phyloP scores from a whole-genome alignment of 2,113 vertebrate genomes.

The Zosterops borbonicus region DNA sequence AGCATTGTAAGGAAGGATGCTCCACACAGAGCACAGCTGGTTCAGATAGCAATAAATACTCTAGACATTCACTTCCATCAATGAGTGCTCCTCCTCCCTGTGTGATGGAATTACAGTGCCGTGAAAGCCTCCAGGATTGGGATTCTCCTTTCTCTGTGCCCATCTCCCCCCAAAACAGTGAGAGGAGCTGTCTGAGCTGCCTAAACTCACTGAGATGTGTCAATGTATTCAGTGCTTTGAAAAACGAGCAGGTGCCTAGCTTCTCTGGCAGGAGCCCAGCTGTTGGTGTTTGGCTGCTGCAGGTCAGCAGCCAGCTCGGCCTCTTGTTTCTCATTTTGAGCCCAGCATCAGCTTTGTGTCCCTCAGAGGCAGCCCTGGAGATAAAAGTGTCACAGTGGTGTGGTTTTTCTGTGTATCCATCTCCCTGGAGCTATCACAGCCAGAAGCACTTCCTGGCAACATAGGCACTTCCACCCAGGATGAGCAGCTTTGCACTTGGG shows the following conservation, averaged over 20 bases:
- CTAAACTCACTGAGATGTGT: accelerated
- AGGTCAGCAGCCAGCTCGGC: not conserved
- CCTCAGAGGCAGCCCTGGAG: not conserved
- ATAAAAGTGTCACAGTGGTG: not conserved
- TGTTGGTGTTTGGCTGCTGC: not conserved
- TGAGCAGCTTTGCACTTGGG: not conserved
- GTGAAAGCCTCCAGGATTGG: not conserved
- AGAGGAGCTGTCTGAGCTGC: not conserved
- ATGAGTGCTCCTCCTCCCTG: not conserved
- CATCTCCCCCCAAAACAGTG: not conserved
- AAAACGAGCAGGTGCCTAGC: accelerated
- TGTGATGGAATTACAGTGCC: not conserved
- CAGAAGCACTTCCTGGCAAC: not conserved
- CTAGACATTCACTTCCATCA: not conserved
- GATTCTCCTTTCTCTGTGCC: not conserved
- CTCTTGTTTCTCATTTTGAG: not conserved
- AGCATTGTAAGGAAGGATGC: not conserved
- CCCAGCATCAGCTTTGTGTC: not conserved
- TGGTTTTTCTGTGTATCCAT: not conserved
- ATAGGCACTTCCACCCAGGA: not conserved
- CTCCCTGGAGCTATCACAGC: not conserved
- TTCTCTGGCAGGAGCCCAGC: not conserved
- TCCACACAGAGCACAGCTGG: not conserved
- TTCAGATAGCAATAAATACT: not conserved
- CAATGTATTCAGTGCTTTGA: not conserved